Base-by-base conservation (phyloP, 2,888 invertebrate species). In the Hyposoter didymator region DNA sequence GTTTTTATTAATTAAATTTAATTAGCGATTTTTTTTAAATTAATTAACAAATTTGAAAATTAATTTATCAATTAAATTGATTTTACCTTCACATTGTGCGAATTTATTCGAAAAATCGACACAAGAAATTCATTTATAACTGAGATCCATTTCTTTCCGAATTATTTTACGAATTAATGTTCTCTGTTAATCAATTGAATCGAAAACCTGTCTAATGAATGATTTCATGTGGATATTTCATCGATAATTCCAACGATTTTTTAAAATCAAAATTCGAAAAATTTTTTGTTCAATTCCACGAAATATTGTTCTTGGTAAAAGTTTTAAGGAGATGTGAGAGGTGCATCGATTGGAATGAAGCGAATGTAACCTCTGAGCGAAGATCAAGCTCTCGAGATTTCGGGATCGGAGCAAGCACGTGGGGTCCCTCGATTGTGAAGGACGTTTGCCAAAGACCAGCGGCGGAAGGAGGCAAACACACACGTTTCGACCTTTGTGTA, bases 381-480 rank as follows among this genome's bases (percentile, higher is more conserved):
- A 82, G 78, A 78, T 82, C 78, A 74, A 74, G 49, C 67, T 64
- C 69, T 19, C 43, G 82, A 52, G 43, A 66, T 66, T 66, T 66
- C 35, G 49, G 47, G 49, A 32, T 62, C 64, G 49, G 14, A 52
- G 28, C 45, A 64, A 70, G 52, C 78, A 81, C 81, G 84, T 81
- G 80, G 81, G 35, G 35, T 49, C 45, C 66, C 73, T 78, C 62
- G 66, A 22, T 59, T 52, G 64, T 62, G 17, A 55, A 49, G 76
- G 43, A 84, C 69, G 81, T 70, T 74, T 82, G 84, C 82, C 84
- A 82, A 82, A 43, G 62, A 64, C 1, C 28, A 28, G 28, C 59
- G 14, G 59, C 55, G 7, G 1, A 39, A 22, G 70, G 47, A 43
- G 28, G 28, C 52, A 66, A 28, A 5, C 35, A 35, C 47, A 76